Conservation (phyloP, 1,140 invertebrate genomes). For the Palaemon carinicauda region DNA sequence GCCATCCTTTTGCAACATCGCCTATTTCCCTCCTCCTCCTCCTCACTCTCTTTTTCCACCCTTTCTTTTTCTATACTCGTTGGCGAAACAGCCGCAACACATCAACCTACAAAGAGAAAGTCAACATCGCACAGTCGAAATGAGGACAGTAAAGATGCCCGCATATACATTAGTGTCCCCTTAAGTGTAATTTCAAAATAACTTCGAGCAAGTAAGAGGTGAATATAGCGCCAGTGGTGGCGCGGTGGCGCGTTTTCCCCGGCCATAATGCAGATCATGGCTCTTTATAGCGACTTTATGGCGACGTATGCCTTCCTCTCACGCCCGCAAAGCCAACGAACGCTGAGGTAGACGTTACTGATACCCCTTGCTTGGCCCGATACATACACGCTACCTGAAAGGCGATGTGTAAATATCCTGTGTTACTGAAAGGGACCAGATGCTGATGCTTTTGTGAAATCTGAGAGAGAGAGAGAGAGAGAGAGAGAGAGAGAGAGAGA, state of each 20-base stretch:
- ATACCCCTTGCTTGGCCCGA: background rate
- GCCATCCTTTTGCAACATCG: too few relatives aligned
- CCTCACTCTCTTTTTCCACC: too few relatives aligned
- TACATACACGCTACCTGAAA: too few relatives aligned
- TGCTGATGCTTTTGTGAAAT: too few relatives aligned
- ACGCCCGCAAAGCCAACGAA: background rate
- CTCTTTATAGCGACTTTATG: slow-evolving; percentile 38
- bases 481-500: background rate
- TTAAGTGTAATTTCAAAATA: slow-evolving; percentile 43
- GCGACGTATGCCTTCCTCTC: slow-evolving; percentile 19
- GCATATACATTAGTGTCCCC: slow-evolving; percentile 39
- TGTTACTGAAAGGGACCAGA: background rate
- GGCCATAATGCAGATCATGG: slow-evolving; percentile 41
- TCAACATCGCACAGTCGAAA: background rate
- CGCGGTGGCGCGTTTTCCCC: slow-evolving; percentile 14
- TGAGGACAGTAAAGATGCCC: slow-evolving; percentile 29
- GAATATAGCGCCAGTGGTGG: slow-evolving; percentile 6
- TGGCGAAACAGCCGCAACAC: background rate
- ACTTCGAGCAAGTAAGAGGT: slow-evolving; percentile 27
- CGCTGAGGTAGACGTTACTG: slow-evolving; percentile 31
- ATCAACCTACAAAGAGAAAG: background rate
- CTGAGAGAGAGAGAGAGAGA: background rate
- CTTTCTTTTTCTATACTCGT: too few relatives aligned
- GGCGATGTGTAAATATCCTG: slow-evolving; percentile 30
- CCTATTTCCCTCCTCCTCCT: too few relatives aligned